Evolutionary conservation across 2,113 vertebrate genomes (phyloP).

Genomic region (Myiopsitta monachus): DNA sequence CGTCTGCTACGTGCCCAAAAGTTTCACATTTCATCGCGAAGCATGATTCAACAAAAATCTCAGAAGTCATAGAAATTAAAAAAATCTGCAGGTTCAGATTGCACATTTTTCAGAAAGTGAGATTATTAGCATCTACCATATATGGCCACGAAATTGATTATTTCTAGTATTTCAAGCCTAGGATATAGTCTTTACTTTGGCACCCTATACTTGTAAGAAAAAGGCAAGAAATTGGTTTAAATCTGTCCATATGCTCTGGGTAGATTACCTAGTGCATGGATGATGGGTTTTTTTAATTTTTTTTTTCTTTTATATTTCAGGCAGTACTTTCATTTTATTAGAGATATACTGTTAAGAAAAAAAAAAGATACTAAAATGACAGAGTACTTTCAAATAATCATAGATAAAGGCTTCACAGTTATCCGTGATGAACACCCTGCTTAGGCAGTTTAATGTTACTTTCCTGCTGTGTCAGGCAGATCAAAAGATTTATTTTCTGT

Average conservation of each 20-base stretch:
- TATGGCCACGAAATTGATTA: background rate
- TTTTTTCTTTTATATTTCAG: background rate
- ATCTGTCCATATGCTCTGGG: background rate
- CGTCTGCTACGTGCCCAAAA: background rate
- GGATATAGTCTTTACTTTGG: background rate
- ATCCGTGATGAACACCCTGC: background rate
- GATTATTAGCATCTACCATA: background rate
- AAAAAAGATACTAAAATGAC: background rate
- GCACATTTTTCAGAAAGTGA: background rate
- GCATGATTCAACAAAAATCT: background rate
- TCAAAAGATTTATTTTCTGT: background rate
- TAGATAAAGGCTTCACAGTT: background rate
- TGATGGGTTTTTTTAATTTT: background rate
- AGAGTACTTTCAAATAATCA: background rate
- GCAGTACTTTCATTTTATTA: background rate
- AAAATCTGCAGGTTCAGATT: background rate
- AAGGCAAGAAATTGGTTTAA: background rate
- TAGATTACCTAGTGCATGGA: background rate
- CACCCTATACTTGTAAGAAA: background rate
- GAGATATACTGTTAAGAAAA: background rate
- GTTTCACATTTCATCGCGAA: background rate
- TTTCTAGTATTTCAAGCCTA: background rate
- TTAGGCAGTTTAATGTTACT: conserved; percentile 10
- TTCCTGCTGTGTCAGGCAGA: background rate
- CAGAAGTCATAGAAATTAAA: background rate